These are phyloP conservation scores for Forbesichthys agassizii DNA, from an alignment of 2,113 vertebrate species.

Conservation along the genomic window DNA sequence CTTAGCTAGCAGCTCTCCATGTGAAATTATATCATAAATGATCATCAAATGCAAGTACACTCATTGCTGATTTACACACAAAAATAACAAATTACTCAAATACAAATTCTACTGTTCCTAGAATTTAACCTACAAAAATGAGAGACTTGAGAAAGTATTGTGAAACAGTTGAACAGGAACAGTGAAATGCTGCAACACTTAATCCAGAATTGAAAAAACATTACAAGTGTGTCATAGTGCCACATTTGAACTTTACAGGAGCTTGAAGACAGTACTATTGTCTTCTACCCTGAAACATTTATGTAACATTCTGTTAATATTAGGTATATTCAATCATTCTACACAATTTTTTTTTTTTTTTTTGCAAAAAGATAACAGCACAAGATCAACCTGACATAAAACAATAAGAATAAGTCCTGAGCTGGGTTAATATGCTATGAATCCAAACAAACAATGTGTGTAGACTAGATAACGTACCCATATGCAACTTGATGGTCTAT, in stretches of 20 bases:
- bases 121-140: background rate
- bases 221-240: slow-evolving; percentile 9
- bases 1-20: slow-evolving; percentile 49
- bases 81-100: background rate
- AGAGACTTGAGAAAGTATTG: background rate
- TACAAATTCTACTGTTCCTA: slow-evolving; percentile 9
- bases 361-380: background rate
- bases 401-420: slow-evolving; percentile 23
- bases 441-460: slow-evolving; percentile 29
- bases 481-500: slow-evolving; percentile 21
- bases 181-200: slow-evolving; percentile 5
- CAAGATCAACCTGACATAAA: slow-evolving; percentile 4
- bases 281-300: background rate
- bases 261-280: background rate
- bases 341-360: no score
- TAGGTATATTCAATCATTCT: background rate
- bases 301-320: background rate
- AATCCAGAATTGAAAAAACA: background rate
- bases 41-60: slow-evolving; percentile 27
- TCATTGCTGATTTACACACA: background rate
- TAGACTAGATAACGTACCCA: slow-evolving; percentile 5
- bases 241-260: background rate
- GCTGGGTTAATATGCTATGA: slow-evolving; percentile 6
- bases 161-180: background rate
- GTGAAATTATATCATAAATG: slow-evolving; percentile 5